A percentile compares a stretch with the other conserved stretches of the same genome.
These are phyloP conservation scores for Linnaemya vulpina DNA, from an alignment of 2,888 invertebrate genomes.

Conservation along the genomic window DNA sequence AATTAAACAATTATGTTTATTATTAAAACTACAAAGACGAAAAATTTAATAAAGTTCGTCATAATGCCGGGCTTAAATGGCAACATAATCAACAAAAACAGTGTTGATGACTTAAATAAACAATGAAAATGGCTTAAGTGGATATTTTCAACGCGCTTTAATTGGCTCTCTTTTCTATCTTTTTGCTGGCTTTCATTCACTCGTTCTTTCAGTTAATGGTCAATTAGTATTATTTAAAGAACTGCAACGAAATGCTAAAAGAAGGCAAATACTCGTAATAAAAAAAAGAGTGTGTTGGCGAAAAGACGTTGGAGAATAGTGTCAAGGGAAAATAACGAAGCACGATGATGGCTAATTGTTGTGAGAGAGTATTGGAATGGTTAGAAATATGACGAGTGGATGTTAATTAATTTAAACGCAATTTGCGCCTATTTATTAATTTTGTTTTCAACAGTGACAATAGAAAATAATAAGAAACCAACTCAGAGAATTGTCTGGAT, in stretches of 20 bases:
- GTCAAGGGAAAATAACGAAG: conserved; percentile 19
- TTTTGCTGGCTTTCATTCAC: conserved; percentile 8
- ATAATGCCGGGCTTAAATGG: not conserved
- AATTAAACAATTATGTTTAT: conserved; percentile 58
- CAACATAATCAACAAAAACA: conserved; percentile 38
- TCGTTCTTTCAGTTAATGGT: conserved; percentile 50
- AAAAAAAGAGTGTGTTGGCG: not conserved
- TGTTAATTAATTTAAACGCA: not conserved
- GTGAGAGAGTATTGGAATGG: not conserved
- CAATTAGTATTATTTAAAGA: conserved; percentile 63
- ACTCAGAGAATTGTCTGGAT: too few species aligned
- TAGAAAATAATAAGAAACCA: too few species aligned
- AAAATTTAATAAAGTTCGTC: conserved; percentile 5
- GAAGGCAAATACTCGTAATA: not conserved
- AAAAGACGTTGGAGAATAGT: not conserved
- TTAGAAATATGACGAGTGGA: not conserved
- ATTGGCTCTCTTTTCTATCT: conserved; percentile 14
- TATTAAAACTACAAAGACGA: conserved; percentile 31
- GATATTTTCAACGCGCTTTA: conserved; percentile 25
- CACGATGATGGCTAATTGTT: not conserved
- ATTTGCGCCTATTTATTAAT: too few species aligned
- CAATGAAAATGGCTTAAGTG: conserved; percentile 2
- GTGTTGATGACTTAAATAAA: conserved; percentile 64
- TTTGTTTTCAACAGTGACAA: too few species aligned
- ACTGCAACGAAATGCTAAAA: conserved; percentile 26